phyloP scores from a whole-genome alignment of 2,888 invertebrate genomes.

The Asteroscopus sphinx region DNA sequence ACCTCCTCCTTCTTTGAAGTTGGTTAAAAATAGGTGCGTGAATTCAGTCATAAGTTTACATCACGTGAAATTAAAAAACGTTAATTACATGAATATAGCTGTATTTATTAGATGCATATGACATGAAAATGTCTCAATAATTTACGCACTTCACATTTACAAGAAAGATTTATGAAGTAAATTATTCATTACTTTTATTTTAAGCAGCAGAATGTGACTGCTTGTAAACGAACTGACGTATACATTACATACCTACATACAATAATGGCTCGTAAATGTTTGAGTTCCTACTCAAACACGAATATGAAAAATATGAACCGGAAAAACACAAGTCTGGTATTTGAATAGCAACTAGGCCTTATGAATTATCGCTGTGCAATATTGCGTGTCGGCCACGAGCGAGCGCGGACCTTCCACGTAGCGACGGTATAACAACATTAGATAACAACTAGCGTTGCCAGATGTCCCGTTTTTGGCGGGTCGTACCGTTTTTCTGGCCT shows the following conservation, averaged over 20 bases:
- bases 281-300: constrained; percentile 20
- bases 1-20: too few species aligned
- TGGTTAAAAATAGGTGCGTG: constrained; percentile 36
- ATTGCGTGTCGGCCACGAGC: constrained; percentile 49
- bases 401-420: constrained; percentile 33
- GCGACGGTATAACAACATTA: constrained; percentile 35
- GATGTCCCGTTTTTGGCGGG: too few species aligned
- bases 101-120: constrained; percentile 4
- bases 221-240: neutral
- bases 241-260: neutral
- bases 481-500: too few species aligned
- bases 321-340: constrained; percentile 39
- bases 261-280: constrained; percentile 16
- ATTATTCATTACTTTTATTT: constrained; percentile 17
- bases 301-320: constrained; percentile 31
- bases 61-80: constrained; percentile 7
- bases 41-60: constrained; percentile 20
- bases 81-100: constrained; percentile 3
- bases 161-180: constrained; percentile 27
- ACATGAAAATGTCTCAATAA: constrained; percentile 31
- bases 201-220: constrained; percentile 3
- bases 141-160: constrained; percentile 24
- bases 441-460: too few species aligned
- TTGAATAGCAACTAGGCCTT: constrained; percentile 43
- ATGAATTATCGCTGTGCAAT: constrained; percentile 52